These are phyloP conservation scores for Ophion obscuratus DNA, from an alignment of 2,888 invertebrate species.

Conservation along the genomic window DNA sequence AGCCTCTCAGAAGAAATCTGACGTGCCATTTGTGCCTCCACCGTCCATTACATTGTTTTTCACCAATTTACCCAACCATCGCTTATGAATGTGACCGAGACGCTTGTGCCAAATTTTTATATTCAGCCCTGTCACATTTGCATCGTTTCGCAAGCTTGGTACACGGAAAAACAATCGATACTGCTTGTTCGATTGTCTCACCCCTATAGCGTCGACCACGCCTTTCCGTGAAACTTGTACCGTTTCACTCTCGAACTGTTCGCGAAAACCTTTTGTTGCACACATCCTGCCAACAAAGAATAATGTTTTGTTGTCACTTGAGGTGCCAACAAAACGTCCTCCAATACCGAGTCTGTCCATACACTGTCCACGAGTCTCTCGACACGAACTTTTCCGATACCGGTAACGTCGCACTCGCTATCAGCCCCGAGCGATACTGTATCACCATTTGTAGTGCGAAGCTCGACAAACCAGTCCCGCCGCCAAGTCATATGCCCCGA, in stretches of 20 bases:
- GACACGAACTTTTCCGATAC: conserved; percentile 65
- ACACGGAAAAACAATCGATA: conserved; percentile 18
- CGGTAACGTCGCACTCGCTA: conserved; percentile 59
- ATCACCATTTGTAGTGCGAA: conserved; percentile 33
- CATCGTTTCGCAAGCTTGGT: not conserved
- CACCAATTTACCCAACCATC: no score
- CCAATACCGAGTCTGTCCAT: conserved; percentile 19
- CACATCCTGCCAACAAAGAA: conserved; percentile 64
- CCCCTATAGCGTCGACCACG: conserved; percentile 3
- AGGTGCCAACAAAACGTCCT: conserved; percentile 58
- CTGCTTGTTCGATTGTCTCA: conserved; percentile 17
- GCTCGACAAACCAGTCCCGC: conserved; percentile 68
- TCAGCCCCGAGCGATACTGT: conserved; percentile 65
- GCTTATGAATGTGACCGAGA: no score
- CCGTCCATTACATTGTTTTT: no score
- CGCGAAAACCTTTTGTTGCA: not conserved
- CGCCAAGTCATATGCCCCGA: conserved; percentile 63
- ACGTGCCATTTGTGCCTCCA: no score
- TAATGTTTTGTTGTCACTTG: conserved; percentile 65
- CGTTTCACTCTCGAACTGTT: conserved; percentile 16
- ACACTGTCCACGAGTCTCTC: conserved; percentile 22
- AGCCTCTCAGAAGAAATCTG: no score
- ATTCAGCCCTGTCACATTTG: not conserved
- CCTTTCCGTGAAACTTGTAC: not conserved
- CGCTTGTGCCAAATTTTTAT: no score